These are phyloP conservation scores for Hestina assimilis DNA, from an alignment of 1,140 invertebrate genomes.

Conservation along the genomic window DNA sequence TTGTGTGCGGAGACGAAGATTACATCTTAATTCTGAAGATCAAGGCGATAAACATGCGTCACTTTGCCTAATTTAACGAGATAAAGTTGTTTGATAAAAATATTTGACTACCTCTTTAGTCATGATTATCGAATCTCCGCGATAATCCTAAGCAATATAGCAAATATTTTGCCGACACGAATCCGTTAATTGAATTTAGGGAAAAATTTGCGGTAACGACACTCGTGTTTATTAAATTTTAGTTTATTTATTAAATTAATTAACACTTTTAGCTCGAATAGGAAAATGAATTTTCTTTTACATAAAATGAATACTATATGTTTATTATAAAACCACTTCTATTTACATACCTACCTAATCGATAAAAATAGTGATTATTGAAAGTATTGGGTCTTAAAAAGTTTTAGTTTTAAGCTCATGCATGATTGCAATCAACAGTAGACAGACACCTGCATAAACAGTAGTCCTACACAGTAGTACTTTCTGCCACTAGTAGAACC, in stretches of 20 bases:
- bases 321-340: too few relatives aligned
- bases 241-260: not conserved
- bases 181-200: not conserved
- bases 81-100: conserved; percentile 22
- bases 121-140: not conserved
- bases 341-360: too few relatives aligned
- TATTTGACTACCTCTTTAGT: conserved; percentile 9
- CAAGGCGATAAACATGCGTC: conserved; percentile 16
- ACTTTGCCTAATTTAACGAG: not conserved
- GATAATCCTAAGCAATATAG: not conserved
- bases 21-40: conserved; percentile 17
- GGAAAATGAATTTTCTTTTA: too few relatives aligned
- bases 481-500: too few relatives aligned
- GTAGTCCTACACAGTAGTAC: too few relatives aligned
- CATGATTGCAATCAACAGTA: too few relatives aligned
- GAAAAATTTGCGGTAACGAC: not conserved
- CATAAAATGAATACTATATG: too few relatives aligned
- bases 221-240: not conserved
- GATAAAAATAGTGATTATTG: too few relatives aligned
- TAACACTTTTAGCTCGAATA: too few relatives aligned
- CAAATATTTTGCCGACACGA: not conserved
- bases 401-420: too few relatives aligned
- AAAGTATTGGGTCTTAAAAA: too few relatives aligned
- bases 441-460: too few relatives aligned
- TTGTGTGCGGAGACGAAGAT: conserved; percentile 5